Evolutionary conservation across 2,797 vertebrate species (phyloP).

Genomic region (Eremophila alpestris): DNA sequence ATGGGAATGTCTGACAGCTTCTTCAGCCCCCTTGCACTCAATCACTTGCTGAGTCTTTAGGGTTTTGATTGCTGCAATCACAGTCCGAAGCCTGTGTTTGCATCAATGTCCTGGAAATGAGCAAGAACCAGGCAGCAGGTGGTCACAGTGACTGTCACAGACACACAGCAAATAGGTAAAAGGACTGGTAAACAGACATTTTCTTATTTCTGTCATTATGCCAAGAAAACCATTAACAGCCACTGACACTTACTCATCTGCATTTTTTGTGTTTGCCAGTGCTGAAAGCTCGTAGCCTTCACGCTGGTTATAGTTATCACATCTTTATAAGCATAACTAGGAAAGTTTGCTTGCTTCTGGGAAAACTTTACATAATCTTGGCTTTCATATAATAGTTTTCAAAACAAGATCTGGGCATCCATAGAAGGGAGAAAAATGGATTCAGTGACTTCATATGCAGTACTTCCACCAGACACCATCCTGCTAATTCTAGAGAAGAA

Average conservation of each 20-base stretch:
- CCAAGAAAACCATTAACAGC: neutral
- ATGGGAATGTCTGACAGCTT: slow-evolving; percentile 53
- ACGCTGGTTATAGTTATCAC: neutral
- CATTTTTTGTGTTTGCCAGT: neutral
- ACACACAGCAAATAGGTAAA: neutral
- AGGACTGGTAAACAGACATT: neutral
- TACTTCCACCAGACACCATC: neutral
- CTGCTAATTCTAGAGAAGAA: neutral
- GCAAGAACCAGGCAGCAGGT: neutral
- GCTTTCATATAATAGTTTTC: neutral
- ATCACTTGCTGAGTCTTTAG: neutral
- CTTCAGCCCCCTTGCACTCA: slow-evolving; percentile 16
- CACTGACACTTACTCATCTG: neutral
- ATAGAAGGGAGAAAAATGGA: neutral
- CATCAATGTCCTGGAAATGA: neutral
- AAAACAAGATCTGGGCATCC: neutral
- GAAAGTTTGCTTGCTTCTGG: neutral
- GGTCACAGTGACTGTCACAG: neutral
- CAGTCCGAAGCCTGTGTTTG: neutral
- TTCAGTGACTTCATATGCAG: neutral
- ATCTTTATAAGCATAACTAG: neutral
- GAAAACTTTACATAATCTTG: neutral
- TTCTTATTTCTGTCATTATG: neutral
- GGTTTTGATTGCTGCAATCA: neutral
- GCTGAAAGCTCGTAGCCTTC: neutral